Base-by-base conservation (phyloP, 2,113 vertebrate species). In the Herpetotheres cachinnans region DNA sequence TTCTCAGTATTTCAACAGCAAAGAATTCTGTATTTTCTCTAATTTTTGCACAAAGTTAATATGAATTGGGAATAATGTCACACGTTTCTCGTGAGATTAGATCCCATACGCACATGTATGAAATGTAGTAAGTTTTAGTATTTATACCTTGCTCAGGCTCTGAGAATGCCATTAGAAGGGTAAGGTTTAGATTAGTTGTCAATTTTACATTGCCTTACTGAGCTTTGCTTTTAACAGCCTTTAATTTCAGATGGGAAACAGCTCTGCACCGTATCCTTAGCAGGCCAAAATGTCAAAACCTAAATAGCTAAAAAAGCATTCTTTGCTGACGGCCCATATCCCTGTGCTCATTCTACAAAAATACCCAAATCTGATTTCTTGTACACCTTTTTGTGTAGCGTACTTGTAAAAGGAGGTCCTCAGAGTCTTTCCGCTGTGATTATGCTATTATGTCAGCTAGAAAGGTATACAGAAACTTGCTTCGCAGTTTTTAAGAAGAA, bases 131-230 rank as follows among this genome's bases (percentile, higher is more conserved):
- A 73, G 82, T 84, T 29, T 73, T 58, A 71, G 40, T 69, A 44
- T 82, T 85, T 90, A 63, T 81, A 66, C 21, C 24, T 87, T 88
- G 46, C 79, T 93, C 46, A 44, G 34, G 50, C 50, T 58, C 65
- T 83, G 38, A 55, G 38, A 84, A 86, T 89, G 38, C 32, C 19
- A 27, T 66, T 90, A 36, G 54, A 82, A 71, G 66, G 82, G 29
- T 34, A 47, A 78, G 29, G 16, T 86, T 83, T 92, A 90, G 82
- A 84, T 76, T 62, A 78, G 27, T 59, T 89, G 52, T 52, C 52
- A 46, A 30, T 95, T 96, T 90, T 82, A 56, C 69, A 13, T 86
- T 89, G 89, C 93, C 84, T 95, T 89, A 82, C 21, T 82, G 61
- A 78, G 13, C 52, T 74, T 92, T 84, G 66, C 44, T 84, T 91